These are phyloP conservation scores for Callipepla squamata DNA, from an alignment of 2,113 vertebrate genomes.

Conservation along the genomic window DNA sequence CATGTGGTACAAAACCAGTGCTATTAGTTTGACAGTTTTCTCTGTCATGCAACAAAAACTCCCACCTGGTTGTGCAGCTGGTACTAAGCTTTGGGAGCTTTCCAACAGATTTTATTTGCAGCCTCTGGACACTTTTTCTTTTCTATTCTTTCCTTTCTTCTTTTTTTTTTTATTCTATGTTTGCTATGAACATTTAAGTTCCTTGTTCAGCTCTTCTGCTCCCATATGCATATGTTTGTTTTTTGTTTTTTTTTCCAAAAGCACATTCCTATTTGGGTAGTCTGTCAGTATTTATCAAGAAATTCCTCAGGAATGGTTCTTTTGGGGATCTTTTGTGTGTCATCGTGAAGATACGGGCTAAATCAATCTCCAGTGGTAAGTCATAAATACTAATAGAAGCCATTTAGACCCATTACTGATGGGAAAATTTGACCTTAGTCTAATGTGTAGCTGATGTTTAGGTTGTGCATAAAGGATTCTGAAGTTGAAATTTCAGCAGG, in stretches of 20 bases:
- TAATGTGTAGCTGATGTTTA: not conserved
- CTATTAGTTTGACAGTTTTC: constrained; percentile 44
- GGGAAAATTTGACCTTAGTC: not conserved
- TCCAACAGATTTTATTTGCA: not conserved
- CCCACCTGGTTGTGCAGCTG: constrained; percentile 60
- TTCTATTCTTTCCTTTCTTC: too few species aligned
- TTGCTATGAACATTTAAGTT: not conserved
- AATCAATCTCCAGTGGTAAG: not conserved
- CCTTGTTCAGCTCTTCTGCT: not conserved
- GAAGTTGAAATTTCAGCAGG: not conserved
- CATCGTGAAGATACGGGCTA: not conserved
- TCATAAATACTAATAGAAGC: not conserved
- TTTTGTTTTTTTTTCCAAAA: not conserved
- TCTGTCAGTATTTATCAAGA: not conserved
- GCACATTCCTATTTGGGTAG: not conserved
- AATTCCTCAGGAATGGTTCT: not conserved
- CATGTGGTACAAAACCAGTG: constrained; percentile 41
- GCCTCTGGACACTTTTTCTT: not conserved
- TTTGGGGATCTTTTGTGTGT: not conserved
- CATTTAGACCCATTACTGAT: not conserved
- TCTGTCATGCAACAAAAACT: constrained; percentile 11
- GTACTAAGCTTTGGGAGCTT: not conserved
- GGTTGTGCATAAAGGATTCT: not conserved
- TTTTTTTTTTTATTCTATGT: not conserved
- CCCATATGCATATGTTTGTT: not conserved